A percentile compares a stretch with the other conserved stretches of the same genome.
phyloP scores from a whole-genome alignment of 2,113 vertebrate species.

The Amphilophus citrinellus region DNA sequence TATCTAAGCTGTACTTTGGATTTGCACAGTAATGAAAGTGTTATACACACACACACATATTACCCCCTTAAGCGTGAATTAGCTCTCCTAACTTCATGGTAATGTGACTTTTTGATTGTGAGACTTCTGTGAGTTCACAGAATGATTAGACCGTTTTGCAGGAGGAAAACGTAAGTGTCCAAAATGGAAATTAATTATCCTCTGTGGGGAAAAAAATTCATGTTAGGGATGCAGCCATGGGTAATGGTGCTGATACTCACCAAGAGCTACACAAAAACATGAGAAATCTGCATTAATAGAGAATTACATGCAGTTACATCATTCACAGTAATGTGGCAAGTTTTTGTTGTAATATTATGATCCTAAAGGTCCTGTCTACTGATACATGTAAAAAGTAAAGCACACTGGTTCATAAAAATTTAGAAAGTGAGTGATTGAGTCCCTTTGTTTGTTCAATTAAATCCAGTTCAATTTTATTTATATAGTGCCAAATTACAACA shows the following conservation, averaged over 20 bases:
- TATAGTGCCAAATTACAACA: no score
- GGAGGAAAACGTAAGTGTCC: not conserved
- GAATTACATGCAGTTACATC: slow-evolving; percentile 10
- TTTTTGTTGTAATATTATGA: not conserved
- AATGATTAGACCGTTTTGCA: not conserved
- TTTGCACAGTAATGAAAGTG: not conserved
- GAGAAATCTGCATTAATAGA: not conserved
- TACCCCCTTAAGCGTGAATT: not conserved
- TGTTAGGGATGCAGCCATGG: not conserved
- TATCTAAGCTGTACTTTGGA: not conserved
- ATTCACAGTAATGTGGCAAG: not conserved
- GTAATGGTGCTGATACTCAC: not conserved
- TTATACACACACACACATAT: not conserved
- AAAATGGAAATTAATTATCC: not conserved
- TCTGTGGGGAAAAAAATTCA: not conserved
- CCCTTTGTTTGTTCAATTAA: not conserved
- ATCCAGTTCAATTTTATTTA: no score
- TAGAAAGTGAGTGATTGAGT: not conserved
- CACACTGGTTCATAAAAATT: no score
- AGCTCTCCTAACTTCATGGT: not conserved
- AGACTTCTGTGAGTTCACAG: not conserved
- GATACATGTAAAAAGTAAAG: not conserved
- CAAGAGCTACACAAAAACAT: not conserved
- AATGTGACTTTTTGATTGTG: not conserved
- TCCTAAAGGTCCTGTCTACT: not conserved